Base-by-base conservation (phyloP, 2,888 invertebrate species). In the Hylaea fasciaria region DNA sequence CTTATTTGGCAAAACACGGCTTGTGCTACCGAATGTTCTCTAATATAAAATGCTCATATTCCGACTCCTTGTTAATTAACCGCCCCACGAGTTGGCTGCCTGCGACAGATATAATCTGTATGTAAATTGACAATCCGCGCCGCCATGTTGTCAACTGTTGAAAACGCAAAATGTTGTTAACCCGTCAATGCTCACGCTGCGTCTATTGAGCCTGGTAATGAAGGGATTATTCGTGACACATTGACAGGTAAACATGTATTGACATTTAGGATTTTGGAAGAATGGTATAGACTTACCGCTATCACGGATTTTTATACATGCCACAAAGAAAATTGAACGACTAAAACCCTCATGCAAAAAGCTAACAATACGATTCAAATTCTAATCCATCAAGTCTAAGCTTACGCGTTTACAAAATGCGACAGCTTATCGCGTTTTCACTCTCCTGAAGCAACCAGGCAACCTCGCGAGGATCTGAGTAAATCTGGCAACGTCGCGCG, bases 401-500 rank as follows among this genome's bases (percentile, higher is more conserved):
- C 12, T 39, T 35, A 22, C 44, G n/a, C 2, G 12, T 2, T 39
- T 35, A 22, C 44, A 47, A 10, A 35, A 35, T 16, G 32, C 48
- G 48, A 11, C 28, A 28, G 22, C 17, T 17, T n/a, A n/a, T n/a
- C 49, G 8, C 13, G 11, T 40, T 40, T 41, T 50, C 50, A 41
- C 50, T 41, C 14, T 40, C 43, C 9, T 9, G 14, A 29, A 32
- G 17, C 40, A 17, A 39, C n/a, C 43, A 45, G 39, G 45, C 45
- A 39, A 50, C 57, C 17, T 40, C 45, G 50, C 32, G 11, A 52
- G 12, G 52, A 35, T 35, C 60, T 32, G n/a, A 59, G 62, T 57
- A 69, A 72, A 66, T 69, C 71, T 70, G 65, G 58, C 58, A 63
- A 58, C 56, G 40, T 32, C 52, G 58, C 65, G 60, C 58, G 52